These are phyloP conservation scores for Mya arenaria DNA, from an alignment of 1,140 invertebrate species.

Conservation along the genomic window DNA sequence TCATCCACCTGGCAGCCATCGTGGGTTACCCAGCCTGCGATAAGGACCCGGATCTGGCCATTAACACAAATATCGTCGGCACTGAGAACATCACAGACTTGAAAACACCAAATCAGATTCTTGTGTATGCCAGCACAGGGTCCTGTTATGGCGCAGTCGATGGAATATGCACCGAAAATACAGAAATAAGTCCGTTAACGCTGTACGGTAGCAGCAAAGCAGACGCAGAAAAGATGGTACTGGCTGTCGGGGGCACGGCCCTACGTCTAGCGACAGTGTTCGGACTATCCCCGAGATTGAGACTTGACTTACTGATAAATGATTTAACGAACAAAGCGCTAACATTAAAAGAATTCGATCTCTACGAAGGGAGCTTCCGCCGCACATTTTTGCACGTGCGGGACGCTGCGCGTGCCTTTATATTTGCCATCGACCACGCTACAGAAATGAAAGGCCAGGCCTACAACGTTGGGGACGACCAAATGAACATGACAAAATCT, in stretches of 20 bases:
- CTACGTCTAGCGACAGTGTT: slow-evolving; percentile 75
- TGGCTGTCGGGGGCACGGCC: slow-evolving; percentile 67
- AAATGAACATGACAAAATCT: slow-evolving; percentile 72
- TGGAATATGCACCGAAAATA: slow-evolving; percentile 72
- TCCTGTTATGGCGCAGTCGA: slow-evolving; percentile 76
- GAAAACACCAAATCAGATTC: slow-evolving; percentile 63
- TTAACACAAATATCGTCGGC: slow-evolving; percentile 68
- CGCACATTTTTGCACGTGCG: slow-evolving; percentile 75
- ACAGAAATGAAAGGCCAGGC: slow-evolving; percentile 66
- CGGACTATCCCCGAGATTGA: slow-evolving; percentile 72
- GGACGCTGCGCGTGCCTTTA: slow-evolving; percentile 72
- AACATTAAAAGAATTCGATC: slow-evolving; percentile 70
- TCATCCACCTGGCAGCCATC: slow-evolving; percentile 75
- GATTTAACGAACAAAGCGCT: slow-evolving; percentile 75
- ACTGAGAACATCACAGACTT: slow-evolving; percentile 69
- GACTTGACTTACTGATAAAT: slow-evolving; percentile 74
- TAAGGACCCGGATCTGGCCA: slow-evolving; percentile 68
- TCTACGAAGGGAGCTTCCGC: slow-evolving; percentile 74
- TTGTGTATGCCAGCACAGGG: slow-evolving; percentile 75
- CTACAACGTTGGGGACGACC: slow-evolving; percentile 71
- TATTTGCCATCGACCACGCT: slow-evolving; percentile 67
- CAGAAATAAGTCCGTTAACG: slow-evolving; percentile 71
- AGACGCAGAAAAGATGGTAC: slow-evolving; percentile 68
- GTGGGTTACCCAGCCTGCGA: slow-evolving; percentile 77
- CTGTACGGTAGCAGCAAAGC: slow-evolving; percentile 74